These are phyloP conservation scores for Sarcophaga carnaria DNA, from an alignment of 2,888 invertebrate genomes.

Conservation along the genomic window DNA sequence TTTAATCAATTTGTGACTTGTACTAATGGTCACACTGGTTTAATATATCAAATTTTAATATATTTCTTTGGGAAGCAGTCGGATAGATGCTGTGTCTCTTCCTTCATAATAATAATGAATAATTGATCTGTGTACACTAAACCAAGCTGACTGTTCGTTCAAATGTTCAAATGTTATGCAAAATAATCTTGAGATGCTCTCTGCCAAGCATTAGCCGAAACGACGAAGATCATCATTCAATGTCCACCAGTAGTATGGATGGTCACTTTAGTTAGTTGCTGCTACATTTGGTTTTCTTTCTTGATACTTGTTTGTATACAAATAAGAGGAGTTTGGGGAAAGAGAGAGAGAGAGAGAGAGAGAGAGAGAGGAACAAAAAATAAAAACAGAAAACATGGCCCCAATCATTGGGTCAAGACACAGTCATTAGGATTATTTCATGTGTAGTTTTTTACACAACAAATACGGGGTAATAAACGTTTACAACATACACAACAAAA, in stretches of 20 bases:
- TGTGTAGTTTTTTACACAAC: constrained; percentile 36
- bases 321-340: not conserved
- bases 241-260: not conserved
- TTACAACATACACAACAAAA: constrained; percentile 5
- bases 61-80: not conserved
- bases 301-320: no score
- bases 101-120: constrained; percentile 28
- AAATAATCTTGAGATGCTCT: constrained; percentile 44
- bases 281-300: not conserved
- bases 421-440: constrained; percentile 66
- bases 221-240: constrained; percentile 46
- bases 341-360: not conserved
- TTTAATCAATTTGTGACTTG: constrained; percentile 6
- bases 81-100: not conserved
- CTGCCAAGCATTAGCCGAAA: constrained; percentile 31
- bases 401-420: constrained; percentile 66
- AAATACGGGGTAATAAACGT: not conserved
- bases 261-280: not conserved
- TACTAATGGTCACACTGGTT: constrained; percentile 24
- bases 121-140: constrained; percentile 55
- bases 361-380: not conserved
- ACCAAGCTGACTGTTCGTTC: constrained; percentile 2
- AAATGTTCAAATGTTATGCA: constrained; percentile 48
- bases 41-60: constrained; percentile 1
- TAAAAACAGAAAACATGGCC: constrained; percentile 38